These are phyloP conservation scores for Hydractinia symbiolongicarpus DNA, from an alignment of 30 jellyfish, hydroid and myxozoan species.

Conservation along the genomic window DNA sequence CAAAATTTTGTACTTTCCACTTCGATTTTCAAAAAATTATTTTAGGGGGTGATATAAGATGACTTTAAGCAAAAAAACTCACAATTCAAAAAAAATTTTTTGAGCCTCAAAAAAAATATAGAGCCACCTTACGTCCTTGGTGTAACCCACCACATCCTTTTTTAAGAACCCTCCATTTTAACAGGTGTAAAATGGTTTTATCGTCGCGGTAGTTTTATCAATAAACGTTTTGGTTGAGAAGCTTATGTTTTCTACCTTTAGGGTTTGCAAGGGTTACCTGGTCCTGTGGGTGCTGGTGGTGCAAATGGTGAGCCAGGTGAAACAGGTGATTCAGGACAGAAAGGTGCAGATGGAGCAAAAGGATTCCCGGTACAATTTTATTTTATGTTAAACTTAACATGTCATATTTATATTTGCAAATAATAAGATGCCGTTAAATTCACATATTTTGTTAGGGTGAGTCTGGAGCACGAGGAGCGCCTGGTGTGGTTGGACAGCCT, in stretches of 20 bases:
- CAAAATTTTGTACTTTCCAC: too few relatives aligned
- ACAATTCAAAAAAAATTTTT: too few relatives aligned
- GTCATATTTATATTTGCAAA: not conserved
- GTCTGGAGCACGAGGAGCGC: constrained; percentile 86
- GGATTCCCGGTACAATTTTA: constrained; percentile 19
- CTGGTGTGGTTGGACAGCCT: constrained; percentile 53
- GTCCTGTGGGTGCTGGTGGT: constrained; percentile 19
- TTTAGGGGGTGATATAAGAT: too few relatives aligned
- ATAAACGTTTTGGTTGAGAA: too few relatives aligned
- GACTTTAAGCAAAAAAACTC: too few relatives aligned
- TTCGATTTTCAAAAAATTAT: too few relatives aligned
- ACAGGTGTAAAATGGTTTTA: too few relatives aligned
- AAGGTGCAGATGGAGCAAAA: constrained; percentile 33
- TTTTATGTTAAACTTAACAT: not conserved
- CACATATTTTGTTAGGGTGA: constrained; percentile 19
- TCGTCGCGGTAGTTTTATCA: too few relatives aligned
- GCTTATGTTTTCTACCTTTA: not conserved
- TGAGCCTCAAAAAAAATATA: too few relatives aligned
- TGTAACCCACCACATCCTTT: too few relatives aligned
- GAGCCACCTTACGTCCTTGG: too few relatives aligned
- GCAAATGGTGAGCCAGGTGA: constrained; percentile 36
- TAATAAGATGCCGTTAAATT: not conserved
- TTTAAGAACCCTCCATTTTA: not conserved
- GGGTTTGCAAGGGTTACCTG: constrained; percentile 30
- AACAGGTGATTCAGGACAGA: constrained; percentile 24